phyloP scores from a whole-genome alignment of 2,113 vertebrate genomes.

The Dendrocopos noguchii region DNA sequence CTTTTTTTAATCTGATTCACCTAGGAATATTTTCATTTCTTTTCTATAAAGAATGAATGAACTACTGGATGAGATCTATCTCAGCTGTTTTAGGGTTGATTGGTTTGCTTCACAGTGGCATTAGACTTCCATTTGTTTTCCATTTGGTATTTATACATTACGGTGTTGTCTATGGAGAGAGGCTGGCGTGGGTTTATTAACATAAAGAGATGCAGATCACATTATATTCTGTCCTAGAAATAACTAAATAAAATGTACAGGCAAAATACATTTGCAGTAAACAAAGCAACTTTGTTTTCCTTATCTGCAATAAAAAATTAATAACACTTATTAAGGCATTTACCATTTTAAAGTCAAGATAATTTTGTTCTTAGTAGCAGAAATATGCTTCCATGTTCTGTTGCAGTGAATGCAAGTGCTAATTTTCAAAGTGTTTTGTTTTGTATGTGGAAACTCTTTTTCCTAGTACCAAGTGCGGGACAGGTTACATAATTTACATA shows the following conservation, averaged over 20 bases:
- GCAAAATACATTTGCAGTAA: background rate
- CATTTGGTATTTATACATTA: slow-evolving; percentile 66
- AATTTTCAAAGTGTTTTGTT: background rate
- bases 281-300: background rate
- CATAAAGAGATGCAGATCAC: slow-evolving; percentile 67
- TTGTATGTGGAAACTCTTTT: slow-evolving; percentile 21
- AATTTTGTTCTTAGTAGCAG: background rate
- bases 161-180: slow-evolving; percentile 56
- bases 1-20: slow-evolving; percentile 55
- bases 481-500: background rate
- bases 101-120: slow-evolving; percentile 48
- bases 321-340: background rate
- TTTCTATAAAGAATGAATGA: slow-evolving; percentile 70
- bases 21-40: slow-evolving; percentile 65
- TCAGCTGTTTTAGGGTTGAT: slow-evolving; percentile 65
- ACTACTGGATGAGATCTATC: slow-evolving; percentile 51
- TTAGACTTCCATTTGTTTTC: slow-evolving; percentile 63
- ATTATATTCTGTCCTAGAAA: slow-evolving; percentile 39
- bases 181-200: slow-evolving; percentile 58
- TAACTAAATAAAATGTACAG: background rate
- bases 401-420: background rate
- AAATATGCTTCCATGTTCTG: background rate
- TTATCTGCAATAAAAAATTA: background rate
- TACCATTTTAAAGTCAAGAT: background rate
- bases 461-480: background rate